Evolutionary conservation across 1,140 invertebrate species (phyloP).

Genomic region (Danaus melanippus): DNA sequence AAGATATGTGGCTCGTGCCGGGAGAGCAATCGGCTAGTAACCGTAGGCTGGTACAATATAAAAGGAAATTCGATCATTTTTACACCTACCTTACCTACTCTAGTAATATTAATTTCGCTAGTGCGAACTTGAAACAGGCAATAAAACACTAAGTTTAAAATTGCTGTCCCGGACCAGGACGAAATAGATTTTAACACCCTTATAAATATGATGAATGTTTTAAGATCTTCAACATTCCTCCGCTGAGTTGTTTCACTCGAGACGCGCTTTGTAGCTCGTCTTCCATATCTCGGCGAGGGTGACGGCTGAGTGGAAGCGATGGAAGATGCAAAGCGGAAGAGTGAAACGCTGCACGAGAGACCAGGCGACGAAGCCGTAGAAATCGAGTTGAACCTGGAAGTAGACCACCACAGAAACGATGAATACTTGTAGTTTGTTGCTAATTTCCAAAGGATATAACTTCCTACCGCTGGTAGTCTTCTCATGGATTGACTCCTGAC

Average conservation of each 20-base stretch:
- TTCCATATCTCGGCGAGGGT: slow-evolving; percentile 99
- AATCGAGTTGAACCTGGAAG: slow-evolving; percentile 83
- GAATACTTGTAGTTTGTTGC: too few relatives aligned
- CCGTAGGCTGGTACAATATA: slow-evolving; percentile 9
- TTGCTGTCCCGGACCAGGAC: slow-evolving; percentile 65
- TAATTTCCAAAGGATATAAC: too few relatives aligned
- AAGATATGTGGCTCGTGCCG: slow-evolving; percentile 29
- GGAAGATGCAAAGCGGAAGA: slow-evolving; percentile 96
- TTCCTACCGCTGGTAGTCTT: too few relatives aligned
- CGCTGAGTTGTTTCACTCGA: slow-evolving; percentile 75
- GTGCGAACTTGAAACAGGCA: slow-evolving; percentile 41
- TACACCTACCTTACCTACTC: slow-evolving; percentile 29
- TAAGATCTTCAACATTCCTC: slow-evolving; percentile 24
- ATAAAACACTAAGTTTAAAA: slow-evolving; percentile 49
- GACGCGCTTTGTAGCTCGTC: slow-evolving; percentile 93
- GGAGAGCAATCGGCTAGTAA: slow-evolving; percentile 36
- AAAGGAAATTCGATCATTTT: slow-evolving; percentile 17
- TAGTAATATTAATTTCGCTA: slow-evolving; percentile 41
- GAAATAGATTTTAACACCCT: slow-evolving; percentile 38
- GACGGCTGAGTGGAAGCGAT: slow-evolving; percentile 96
- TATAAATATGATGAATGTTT: slow-evolving; percentile 21
- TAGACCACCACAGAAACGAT: too few relatives aligned
- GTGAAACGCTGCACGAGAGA: slow-evolving; percentile 94
- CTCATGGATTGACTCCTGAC: too few relatives aligned
- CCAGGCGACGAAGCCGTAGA: slow-evolving; percentile 96